Evolutionary conservation across 2,113 vertebrate genomes (phyloP).

Genomic region (Dendrocopos noguchii): DNA sequence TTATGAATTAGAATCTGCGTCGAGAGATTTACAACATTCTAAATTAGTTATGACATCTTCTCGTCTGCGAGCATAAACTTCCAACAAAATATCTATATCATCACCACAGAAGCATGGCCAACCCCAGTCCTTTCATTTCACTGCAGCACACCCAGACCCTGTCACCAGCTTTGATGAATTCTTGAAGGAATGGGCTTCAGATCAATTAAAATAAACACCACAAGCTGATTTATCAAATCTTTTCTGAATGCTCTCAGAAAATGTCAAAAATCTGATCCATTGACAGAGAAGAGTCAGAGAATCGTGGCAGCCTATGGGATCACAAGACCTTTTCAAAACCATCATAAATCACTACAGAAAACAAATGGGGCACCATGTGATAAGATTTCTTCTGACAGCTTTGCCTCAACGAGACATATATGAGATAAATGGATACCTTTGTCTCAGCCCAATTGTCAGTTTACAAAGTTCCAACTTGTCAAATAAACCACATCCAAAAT

Average conservation of each 20-base stretch:
- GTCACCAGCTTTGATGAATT: conserved; percentile 84
- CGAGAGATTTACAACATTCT: conserved; percentile 80
- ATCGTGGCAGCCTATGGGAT: conserved; percentile 89
- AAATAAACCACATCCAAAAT: conserved; percentile 78
- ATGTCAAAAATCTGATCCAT: conserved; percentile 88
- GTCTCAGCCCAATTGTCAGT: conserved; percentile 82
- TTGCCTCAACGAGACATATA: conserved; percentile 83
- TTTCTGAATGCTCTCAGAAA: conserved; percentile 85
- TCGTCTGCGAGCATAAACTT: conserved; percentile 78
- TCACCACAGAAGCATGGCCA: conserved; percentile 73
- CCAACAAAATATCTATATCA: conserved; percentile 83
- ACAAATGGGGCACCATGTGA: conserved; percentile 87
- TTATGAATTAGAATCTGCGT: conserved; percentile 82
- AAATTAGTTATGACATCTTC: conserved; percentile 84
- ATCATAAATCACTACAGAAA: conserved; percentile 91
- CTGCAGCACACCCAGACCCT: conserved; percentile 71
- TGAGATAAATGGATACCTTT: conserved; percentile 85
- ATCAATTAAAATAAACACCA: conserved; percentile 91
- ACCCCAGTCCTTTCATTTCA: conserved; percentile 71
- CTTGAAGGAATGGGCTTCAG: conserved; percentile 82
- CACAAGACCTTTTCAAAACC: conserved; percentile 91
- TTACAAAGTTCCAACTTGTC: conserved; percentile 85
- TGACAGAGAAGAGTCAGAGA: conserved; percentile 86
- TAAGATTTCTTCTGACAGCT: conserved; percentile 88
- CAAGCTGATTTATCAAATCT: conserved; percentile 88